Conservation (phyloP, 2,113 vertebrate genomes). For the Riparia riparia region DNA sequence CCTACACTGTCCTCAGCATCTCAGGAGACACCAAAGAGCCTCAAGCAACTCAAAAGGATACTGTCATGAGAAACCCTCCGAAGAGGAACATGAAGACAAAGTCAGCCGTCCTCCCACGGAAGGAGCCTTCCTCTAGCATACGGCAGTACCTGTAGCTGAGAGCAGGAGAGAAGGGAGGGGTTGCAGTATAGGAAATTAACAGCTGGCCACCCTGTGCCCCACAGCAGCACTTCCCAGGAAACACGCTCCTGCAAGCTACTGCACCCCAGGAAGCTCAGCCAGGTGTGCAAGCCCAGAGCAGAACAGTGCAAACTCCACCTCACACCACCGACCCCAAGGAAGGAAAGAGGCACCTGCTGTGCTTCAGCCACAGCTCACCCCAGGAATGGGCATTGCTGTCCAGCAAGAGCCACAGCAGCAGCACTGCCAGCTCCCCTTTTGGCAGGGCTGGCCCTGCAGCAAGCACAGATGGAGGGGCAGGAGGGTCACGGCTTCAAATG, state of each 20-base stretch:
- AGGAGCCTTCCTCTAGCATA: slow-evolving; percentile 89
- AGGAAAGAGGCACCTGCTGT: background rate
- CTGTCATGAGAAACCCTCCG: slow-evolving; percentile 85
- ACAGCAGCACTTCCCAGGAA: fast-evolving
- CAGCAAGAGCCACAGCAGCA: background rate
- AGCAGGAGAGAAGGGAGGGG: slow-evolving; percentile 34
- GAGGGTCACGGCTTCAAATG: background rate
- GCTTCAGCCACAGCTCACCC: background rate
- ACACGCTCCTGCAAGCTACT: background rate
- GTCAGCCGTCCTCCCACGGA: slow-evolving; percentile 87
- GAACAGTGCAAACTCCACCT: background rate
- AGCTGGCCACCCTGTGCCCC: background rate
- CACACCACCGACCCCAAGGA: background rate
- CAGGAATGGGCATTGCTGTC: background rate
- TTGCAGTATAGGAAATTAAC: slow-evolving; percentile 78
- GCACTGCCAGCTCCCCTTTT: background rate
- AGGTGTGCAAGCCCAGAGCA: background rate
- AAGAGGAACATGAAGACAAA: slow-evolving; percentile 93
- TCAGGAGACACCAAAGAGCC: background rate
- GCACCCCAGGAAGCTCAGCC: background rate
- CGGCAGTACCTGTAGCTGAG: slow-evolving; percentile 88
- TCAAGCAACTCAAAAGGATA: slow-evolving; percentile 79
- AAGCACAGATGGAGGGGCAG: background rate
- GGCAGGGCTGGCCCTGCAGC: background rate
- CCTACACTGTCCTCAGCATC: background rate